These are phyloP conservation scores for Leptinotarsa lineolata DNA, from an alignment of 1,140 invertebrate genomes.

Conservation along the genomic window DNA sequence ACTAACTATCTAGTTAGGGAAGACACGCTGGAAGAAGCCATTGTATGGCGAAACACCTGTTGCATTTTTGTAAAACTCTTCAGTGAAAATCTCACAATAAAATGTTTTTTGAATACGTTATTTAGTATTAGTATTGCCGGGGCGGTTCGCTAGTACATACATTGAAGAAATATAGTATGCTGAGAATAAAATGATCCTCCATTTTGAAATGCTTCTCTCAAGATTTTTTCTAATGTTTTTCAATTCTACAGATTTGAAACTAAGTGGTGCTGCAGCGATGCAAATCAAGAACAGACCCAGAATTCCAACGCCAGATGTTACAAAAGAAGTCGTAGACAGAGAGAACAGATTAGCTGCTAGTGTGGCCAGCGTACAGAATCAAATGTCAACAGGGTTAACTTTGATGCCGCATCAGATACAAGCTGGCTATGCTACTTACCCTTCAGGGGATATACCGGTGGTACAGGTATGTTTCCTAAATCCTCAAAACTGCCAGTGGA, in stretches of 20 bases:
- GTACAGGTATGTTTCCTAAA: conserved; percentile 58
- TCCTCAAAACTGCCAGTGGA: neutral
- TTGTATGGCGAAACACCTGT: too few species aligned
- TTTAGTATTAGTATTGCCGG: too few species aligned
- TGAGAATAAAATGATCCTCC: too few species aligned
- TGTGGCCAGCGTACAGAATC: conserved; percentile 35
- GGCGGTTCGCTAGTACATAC: too few species aligned
- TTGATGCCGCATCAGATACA: conserved; percentile 65
- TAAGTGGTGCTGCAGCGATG: conserved; percentile 58
- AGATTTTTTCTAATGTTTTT: neutral
- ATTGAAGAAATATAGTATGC: too few species aligned
- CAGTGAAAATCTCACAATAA: too few species aligned
- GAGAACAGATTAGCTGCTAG: conserved; percentile 64
- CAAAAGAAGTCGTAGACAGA: conserved; percentile 74
- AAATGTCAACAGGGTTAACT: conserved; percentile 60
- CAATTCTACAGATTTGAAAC: conserved; percentile 35
- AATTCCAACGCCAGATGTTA: conserved; percentile 84
- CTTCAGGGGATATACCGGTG: conserved; percentile 64
- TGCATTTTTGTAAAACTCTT: too few species aligned
- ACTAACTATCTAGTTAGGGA: too few species aligned
- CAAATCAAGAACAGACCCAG: conserved; percentile 75
- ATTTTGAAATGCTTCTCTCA: too few species aligned
- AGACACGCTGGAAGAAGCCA: too few species aligned
- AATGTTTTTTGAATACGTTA: too few species aligned
- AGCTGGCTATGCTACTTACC: conserved; percentile 60